phyloP scores from a whole-genome alignment of 1,140 invertebrate species.

The Caerostris darwini region DNA sequence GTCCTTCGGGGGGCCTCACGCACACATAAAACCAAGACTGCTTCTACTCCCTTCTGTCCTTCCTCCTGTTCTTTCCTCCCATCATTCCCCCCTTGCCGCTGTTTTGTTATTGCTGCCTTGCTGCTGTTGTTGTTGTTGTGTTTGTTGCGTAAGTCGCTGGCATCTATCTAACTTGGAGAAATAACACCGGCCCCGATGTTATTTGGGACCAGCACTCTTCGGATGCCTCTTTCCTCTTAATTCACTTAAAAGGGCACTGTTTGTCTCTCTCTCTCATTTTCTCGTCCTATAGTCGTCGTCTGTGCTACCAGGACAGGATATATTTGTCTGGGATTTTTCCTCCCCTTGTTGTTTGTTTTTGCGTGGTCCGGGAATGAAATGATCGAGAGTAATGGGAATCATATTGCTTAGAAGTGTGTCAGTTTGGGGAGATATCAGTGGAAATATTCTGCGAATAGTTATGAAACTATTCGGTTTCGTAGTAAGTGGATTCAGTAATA shows the following conservation, averaged over 20 bases:
- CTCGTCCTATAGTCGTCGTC: not conserved
- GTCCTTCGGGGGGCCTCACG: conserved; percentile 54
- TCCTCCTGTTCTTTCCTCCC: conserved; percentile 13
- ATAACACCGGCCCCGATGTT: conserved; percentile 52
- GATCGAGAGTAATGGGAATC: conserved; percentile 13
- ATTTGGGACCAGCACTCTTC: not conserved
- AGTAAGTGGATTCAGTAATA: not conserved
- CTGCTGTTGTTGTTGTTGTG: conserved; percentile 11
- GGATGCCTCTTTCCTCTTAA: conserved; percentile 24
- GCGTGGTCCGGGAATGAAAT: not conserved
- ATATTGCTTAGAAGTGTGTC: not conserved
- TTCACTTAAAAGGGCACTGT: conserved; percentile 33
- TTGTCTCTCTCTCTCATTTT: conserved; percentile 14
- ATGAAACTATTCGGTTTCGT: conserved; percentile 3
- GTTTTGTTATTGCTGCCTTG: conserved; percentile 16
- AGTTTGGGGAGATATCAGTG: not conserved
- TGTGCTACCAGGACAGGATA: not conserved
- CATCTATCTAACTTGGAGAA: conserved; percentile 44
- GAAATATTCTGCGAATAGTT: conserved; percentile 9
- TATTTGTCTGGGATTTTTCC: not conserved
- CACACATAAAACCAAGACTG: conserved; percentile 59
- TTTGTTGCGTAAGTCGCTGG: conserved; percentile 54
- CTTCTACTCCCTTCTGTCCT: conserved; percentile 6
- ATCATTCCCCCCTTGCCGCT: not conserved
- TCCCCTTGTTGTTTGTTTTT: too few relatives aligned